Conservation (phyloP, 2,113 vertebrate genomes). For the Ranitomeya imitator region DNA sequence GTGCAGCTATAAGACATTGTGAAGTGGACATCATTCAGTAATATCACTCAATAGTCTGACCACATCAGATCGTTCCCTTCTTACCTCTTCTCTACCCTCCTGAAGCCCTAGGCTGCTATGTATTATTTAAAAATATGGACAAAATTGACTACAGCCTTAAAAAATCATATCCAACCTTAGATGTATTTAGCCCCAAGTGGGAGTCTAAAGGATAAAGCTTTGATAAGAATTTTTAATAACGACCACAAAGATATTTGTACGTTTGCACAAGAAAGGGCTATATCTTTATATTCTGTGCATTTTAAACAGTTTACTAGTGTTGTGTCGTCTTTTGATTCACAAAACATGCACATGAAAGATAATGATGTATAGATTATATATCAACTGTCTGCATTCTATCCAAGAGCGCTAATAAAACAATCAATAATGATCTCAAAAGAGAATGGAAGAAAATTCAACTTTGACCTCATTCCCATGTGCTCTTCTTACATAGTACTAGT, state of each 20-base stretch:
- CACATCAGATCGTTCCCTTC: no score
- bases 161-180: no score
- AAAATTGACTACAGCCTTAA: no score
- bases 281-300: not conserved
- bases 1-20: no score
- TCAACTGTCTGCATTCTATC: not conserved
- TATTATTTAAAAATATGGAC: no score
- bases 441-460: not conserved
- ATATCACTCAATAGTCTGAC: no score
- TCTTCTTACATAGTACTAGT: not conserved
- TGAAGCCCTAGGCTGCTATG: no score
- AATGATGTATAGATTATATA: slow-evolving; percentile 27
- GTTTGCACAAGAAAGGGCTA: not conserved
- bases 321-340: not conserved
- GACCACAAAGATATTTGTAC: no score
- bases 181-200: not conserved
- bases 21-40: no score
- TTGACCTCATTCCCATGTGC: not conserved
- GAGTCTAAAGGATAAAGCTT: not conserved
- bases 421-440: slow-evolving; percentile 2
- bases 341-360: not conserved
- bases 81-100: no score
- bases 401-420: slow-evolving; percentile 2
- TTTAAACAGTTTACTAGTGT: not conserved
- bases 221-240: not conserved